Evolutionary conservation across 2,113 vertebrate species (phyloP).

Genomic region (Thoracochromis brauschi): DNA sequence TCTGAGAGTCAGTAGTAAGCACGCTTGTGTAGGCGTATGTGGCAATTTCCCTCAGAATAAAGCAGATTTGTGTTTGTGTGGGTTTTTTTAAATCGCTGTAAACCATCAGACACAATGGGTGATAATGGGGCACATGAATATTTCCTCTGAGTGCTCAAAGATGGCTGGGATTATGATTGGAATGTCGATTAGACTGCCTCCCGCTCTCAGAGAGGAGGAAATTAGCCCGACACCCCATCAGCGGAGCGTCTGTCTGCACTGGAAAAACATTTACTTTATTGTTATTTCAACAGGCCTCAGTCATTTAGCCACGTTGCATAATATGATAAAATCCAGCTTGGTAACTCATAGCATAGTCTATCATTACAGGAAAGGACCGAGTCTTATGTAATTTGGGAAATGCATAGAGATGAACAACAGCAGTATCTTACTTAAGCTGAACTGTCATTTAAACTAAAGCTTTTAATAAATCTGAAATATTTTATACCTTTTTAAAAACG

Average conservation of each 20-base stretch:
- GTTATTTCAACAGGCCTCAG: conserved; percentile 51
- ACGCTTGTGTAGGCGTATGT: background rate
- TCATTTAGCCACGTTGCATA: conserved; percentile 37
- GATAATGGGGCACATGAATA: conserved; percentile 41
- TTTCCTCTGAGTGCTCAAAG: conserved; percentile 55
- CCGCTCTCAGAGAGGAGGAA: conserved; percentile 54
- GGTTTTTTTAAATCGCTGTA: background rate
- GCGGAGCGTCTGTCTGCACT: conserved; percentile 41
- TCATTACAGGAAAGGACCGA: background rate
- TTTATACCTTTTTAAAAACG: background rate
- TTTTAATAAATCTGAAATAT: background rate
- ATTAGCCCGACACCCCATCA: conserved; percentile 57
- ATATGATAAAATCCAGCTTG: conserved; percentile 31
- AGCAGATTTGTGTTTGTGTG: conserved; percentile 1
- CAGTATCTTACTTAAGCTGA: background rate
- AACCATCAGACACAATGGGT: conserved; percentile 15
- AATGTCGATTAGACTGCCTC: conserved; percentile 52
- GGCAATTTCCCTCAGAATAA: conserved; percentile 1
- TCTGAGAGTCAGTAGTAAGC: background rate
- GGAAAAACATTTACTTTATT: conserved; percentile 56
- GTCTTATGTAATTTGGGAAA: background rate
- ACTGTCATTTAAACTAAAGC: background rate
- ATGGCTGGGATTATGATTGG: conserved; percentile 39
- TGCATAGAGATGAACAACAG: background rate
- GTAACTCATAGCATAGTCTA: background rate